phyloP scores from a whole-genome alignment of 2,113 vertebrate species.

The rabbit (Oryctolagus cuniculus) region DNA sequence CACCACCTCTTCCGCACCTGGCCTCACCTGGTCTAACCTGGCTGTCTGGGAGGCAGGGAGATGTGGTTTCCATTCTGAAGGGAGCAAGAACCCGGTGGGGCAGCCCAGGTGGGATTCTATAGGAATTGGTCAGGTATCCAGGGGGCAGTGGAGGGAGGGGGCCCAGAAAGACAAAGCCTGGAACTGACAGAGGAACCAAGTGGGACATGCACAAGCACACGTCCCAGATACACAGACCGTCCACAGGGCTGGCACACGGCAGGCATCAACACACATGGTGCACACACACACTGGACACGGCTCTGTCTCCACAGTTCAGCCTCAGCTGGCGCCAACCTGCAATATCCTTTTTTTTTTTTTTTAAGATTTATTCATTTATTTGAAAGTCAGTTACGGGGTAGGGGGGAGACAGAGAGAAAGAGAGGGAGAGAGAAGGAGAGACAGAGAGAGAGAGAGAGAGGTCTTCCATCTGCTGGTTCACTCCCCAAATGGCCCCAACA shows the following conservation, averaged over 20 bases:
- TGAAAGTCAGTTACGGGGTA: too few species aligned
- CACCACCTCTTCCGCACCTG: neutral
- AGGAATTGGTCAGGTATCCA: neutral
- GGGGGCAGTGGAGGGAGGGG: too few species aligned
- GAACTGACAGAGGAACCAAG: neutral
- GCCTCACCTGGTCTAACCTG: neutral
- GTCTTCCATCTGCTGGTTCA: too few species aligned
- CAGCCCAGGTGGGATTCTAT: neutral
- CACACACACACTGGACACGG: neutral
- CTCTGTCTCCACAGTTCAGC: rapidly evolving
- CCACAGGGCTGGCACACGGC: neutral
- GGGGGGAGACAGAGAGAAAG: too few species aligned
- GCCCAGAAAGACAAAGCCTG: neutral
- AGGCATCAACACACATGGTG: rapidly evolving
- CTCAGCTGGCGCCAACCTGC: neutral
- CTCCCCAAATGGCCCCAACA: too few species aligned
- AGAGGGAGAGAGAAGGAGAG: too few species aligned
- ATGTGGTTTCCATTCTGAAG: neutral
- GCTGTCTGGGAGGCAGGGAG: neutral
- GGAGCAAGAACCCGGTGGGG: neutral
- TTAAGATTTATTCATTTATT: too few species aligned
- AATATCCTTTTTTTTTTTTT: too few species aligned
- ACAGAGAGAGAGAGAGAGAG: too few species aligned
- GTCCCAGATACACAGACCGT: neutral
- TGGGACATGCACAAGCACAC: neutral